These are phyloP conservation scores for Endotricha flammealis DNA, from an alignment of 2,888 invertebrate genomes.

Conservation along the genomic window DNA sequence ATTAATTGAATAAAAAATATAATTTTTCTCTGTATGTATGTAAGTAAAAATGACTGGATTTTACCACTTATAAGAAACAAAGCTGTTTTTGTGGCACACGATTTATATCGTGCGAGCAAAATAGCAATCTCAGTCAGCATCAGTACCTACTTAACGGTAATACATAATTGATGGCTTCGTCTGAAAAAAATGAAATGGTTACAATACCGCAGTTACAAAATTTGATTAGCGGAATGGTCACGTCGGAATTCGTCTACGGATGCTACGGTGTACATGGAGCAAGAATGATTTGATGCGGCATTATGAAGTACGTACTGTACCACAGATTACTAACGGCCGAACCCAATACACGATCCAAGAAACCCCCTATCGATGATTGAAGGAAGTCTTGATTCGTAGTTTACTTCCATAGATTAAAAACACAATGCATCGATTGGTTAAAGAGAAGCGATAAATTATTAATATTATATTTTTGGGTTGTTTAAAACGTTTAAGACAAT, in stretches of 20 bases:
- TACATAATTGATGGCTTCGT: conserved; percentile 57
- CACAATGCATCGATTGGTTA: too few species aligned
- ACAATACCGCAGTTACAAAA: conserved; percentile 77
- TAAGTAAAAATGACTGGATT: neutral
- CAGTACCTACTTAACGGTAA: conserved; percentile 63
- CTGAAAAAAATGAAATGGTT: conserved; percentile 65
- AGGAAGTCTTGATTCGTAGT: too few species aligned
- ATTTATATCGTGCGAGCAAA: conserved; percentile 15
- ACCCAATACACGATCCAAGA: too few species aligned
- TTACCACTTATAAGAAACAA: conserved; percentile 1
- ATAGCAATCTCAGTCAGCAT: conserved; percentile 37
- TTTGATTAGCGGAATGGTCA: conserved; percentile 77
- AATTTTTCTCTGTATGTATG: too few species aligned
- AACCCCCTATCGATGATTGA: too few species aligned
- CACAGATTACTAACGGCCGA: too few species aligned
- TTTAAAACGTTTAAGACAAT: too few species aligned
- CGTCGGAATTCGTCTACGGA: conserved; percentile 69
- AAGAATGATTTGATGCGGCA: conserved; percentile 40
- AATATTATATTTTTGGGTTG: too few species aligned
- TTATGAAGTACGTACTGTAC: conserved; percentile 9
- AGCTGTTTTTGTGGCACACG: conserved; percentile 5
- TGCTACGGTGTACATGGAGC: conserved; percentile 26
- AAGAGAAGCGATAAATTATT: too few species aligned
- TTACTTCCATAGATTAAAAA: too few species aligned
- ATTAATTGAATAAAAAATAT: too few species aligned